Evolutionary conservation across 2,113 vertebrate genomes (phyloP).

Genomic region (Baryphthengus martii): DNA sequence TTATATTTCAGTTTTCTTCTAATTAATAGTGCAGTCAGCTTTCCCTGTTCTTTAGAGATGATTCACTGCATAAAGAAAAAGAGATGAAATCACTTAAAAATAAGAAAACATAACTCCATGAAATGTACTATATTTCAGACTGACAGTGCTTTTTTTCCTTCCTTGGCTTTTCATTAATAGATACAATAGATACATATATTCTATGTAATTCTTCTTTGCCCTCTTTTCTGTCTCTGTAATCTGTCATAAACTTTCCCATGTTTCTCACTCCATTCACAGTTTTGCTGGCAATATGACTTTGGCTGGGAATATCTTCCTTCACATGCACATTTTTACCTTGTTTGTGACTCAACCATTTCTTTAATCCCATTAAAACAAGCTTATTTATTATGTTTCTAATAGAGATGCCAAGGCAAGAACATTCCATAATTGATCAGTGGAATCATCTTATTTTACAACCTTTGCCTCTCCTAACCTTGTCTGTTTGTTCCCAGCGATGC

Average conservation of each 20-base stretch:
- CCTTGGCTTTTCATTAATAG: not conserved
- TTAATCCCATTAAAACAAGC: not conserved
- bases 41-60: not conserved
- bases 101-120: not conserved
- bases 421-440: not conserved
- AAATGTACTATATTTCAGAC: conserved; percentile 12
- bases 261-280: not conserved
- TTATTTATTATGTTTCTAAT: not conserved
- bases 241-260: not conserved
- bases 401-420: not conserved
- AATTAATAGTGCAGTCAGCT: conserved; percentile 35
- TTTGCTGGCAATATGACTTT: not conserved
- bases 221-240: not conserved
- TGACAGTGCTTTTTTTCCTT: conserved; percentile 16
- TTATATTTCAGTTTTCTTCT: conserved; percentile 27
- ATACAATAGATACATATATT: not conserved
- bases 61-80: conserved; percentile 9
- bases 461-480: not conserved
- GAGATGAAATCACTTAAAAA: not conserved
- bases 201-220: not conserved
- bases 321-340: not conserved
- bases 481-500: not conserved
- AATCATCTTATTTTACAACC: not conserved
- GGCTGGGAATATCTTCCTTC: not conserved
- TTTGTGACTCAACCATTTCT: not conserved